Conservation (phyloP, 2,113 vertebrate genomes). For the Paraplagusia blochii region DNA sequence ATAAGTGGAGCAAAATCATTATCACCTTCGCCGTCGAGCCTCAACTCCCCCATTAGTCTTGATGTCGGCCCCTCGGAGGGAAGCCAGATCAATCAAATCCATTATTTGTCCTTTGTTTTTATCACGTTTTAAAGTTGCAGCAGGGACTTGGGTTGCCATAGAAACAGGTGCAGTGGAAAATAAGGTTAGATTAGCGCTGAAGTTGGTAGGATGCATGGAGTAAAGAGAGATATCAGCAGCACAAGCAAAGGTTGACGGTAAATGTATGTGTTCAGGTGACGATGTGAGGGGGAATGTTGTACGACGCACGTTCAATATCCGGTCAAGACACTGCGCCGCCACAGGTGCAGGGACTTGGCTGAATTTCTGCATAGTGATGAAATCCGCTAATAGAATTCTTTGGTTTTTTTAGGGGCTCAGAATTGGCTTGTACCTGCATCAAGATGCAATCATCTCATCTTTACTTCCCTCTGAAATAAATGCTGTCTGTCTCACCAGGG, state of each 20-base stretch:
- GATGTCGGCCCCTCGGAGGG: slow-evolving; percentile 35
- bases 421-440: slow-evolving; percentile 40
- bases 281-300: slow-evolving; percentile 11
- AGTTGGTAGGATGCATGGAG: slow-evolving; percentile 62
- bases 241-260: slow-evolving; percentile 4
- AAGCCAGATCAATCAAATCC: slow-evolving; percentile 65
- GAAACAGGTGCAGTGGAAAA: slow-evolving; percentile 71
- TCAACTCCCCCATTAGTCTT: slow-evolving; percentile 32
- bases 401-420: slow-evolving; percentile 39
- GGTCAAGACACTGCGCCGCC: slow-evolving; percentile 34
- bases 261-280: slow-evolving; percentile 38
- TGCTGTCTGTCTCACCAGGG: slow-evolving; percentile 34
- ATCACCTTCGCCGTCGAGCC: slow-evolving; percentile 34
- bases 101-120: slow-evolving; percentile 71
- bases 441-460: slow-evolving; percentile 44
- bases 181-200: slow-evolving; percentile 68
- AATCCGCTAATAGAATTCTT: slow-evolving; percentile 44
- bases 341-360: slow-evolving; percentile 38
- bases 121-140: slow-evolving; percentile 65
- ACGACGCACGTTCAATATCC: slow-evolving; percentile 14
- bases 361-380: slow-evolving; percentile 53
- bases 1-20: slow-evolving; percentile 16
- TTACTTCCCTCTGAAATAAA: slow-evolving; percentile 29
- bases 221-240: slow-evolving; percentile 50
- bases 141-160: slow-evolving; percentile 71